These are phyloP conservation scores for Pachyseris speciosa DNA, from an alignment of 64 coral and sea anemone species.

Conservation along the genomic window DNA sequence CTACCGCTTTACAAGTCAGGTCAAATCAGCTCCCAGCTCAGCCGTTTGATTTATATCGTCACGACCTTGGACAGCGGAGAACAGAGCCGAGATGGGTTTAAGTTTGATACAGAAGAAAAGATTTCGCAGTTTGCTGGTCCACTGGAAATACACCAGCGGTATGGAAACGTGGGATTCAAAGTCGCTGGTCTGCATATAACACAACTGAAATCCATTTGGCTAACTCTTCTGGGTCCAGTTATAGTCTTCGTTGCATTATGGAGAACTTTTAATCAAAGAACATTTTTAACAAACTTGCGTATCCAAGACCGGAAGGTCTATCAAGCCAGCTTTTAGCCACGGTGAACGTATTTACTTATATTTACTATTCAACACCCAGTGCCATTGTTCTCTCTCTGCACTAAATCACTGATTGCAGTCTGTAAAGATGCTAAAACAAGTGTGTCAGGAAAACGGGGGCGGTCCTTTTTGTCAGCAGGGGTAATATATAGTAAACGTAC, in stretches of 20 bases:
- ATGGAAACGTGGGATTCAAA: slow-evolving; percentile 70
- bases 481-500: no score
- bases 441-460: no score
- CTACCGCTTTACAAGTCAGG: slow-evolving; percentile 59
- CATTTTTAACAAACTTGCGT: no score
- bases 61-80: slow-evolving; percentile 55
- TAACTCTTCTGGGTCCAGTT: slow-evolving; percentile 58
- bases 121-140: slow-evolving; percentile 33
- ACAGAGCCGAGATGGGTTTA: slow-evolving; percentile 17
- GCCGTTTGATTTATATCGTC: slow-evolving; percentile 45
- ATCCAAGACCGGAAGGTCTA: no score
- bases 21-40: slow-evolving; percentile 48
- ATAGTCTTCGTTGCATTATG: slow-evolving; percentile 77
- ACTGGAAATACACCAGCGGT: slow-evolving; percentile 58
- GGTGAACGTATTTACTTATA: no score
- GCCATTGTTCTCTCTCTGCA: no score
- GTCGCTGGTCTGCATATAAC: slow-evolving; percentile 70
- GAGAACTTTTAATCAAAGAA: slow-evolving; percentile 67
- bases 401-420: no score
- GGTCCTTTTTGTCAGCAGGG: no score
- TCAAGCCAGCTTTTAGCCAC: no score
- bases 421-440: no score
- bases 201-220: slow-evolving; percentile 70
- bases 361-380: no score
- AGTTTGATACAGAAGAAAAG: slow-evolving; percentile 51